Evolutionary conservation across 1,140 invertebrate species (phyloP), one percentile per base, ranked within the genome.

Genomic region (Tigriopus japonicus): DNA sequence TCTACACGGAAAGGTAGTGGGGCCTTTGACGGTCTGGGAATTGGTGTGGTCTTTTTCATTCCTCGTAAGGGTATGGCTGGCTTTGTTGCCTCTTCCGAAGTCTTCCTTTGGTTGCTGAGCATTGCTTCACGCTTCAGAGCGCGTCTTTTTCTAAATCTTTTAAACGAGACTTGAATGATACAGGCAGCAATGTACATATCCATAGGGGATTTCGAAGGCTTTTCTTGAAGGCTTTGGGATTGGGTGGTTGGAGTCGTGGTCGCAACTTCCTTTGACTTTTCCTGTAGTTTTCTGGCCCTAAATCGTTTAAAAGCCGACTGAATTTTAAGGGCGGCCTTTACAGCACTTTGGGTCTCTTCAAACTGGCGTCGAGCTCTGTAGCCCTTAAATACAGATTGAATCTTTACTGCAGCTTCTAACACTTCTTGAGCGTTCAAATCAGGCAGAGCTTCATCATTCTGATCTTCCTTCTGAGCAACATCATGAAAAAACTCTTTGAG

Each of bases 191-290:
- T 35, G 9, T 51, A 17, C 45, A 51, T 51, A 17, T 17, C 45
- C 45, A 51, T 21, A 5, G 45, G 45, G 3, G 45, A 35, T 9
- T 35, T 35, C 9, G 3, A 5, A 5, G 3, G 28, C 28, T 35
- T 9, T 35, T 9, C 28, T 9, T 35, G 28, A 35, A 35, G 3
- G 9, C 3, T 49, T 49, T 49, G 92, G 88, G 60, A 92, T 82
- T 52, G 78, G 79, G 12, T 84, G 1, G 87, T 85, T 5, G 45
- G 6, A 12, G 12, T 21, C 5, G 10, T 21, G 45, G 6, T 3
- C 5, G 45, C 45, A n/a, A n/a, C n/a, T n/a, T 10, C n/a, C 17
- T 54, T 19, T 24, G 14, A 5, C 19, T 61, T 53, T 17, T n/a
- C 24, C 21, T 14, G 14, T 13, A 1, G 2, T n/a, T 58, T 58